A percentile compares a stretch with the other conserved stretches of the same genome.
Evolutionary conservation across 1,140 invertebrate species (phyloP).

Genomic region (Grapholita molesta): DNA sequence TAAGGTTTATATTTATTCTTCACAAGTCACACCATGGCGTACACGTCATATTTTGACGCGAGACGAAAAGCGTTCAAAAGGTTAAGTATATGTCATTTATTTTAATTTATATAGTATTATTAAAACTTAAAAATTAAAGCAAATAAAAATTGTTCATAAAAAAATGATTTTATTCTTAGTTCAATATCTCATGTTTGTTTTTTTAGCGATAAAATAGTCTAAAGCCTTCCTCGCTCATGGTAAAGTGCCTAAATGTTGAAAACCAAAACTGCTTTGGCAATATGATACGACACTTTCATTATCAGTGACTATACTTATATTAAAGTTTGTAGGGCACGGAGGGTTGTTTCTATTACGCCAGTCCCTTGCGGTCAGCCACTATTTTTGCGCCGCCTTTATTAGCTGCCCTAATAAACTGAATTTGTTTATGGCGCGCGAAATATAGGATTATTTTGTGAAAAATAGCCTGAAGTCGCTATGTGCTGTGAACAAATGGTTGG

Average conservation of each 20-base stretch:
- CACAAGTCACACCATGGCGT: too few species aligned
- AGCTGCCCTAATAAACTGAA: constrained; percentile 4
- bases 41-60: too few species aligned
- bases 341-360: constrained; percentile 7
- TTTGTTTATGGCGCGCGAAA: constrained; percentile 18
- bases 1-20: too few species aligned
- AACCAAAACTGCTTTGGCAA: background rate
- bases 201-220: background rate
- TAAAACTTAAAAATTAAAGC: too few species aligned
- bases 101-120: too few species aligned
- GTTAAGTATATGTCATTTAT: too few species aligned
- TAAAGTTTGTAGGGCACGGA: background rate
- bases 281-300: background rate
- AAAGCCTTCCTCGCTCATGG: too few species aligned
- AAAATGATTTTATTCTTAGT: background rate
- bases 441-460: constrained; percentile 7
- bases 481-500: background rate
- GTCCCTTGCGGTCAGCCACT: constrained; percentile 5
- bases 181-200: background rate
- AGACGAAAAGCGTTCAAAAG: too few species aligned
- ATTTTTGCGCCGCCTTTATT: constrained; percentile 9
- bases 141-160: background rate
- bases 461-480: background rate
- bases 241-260: too few species aligned
- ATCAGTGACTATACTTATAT: background rate